A percentile compares a stretch with the other conserved stretches of the same genome.
phyloP scores from a whole-genome alignment of 2,797 vertebrate genomes.

The Myiotriccus ornatus region DNA sequence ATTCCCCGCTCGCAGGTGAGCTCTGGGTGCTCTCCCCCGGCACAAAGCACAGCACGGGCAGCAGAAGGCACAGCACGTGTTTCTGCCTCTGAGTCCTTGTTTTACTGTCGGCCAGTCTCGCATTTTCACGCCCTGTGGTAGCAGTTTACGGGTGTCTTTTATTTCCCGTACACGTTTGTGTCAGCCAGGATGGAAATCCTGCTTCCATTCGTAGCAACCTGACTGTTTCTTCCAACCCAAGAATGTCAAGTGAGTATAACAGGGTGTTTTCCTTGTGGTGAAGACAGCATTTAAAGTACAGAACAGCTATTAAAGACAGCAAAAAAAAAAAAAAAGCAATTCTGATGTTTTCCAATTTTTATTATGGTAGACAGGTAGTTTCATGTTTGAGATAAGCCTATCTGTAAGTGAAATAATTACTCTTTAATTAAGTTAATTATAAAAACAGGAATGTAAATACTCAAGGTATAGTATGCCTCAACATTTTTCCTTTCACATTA shows the following conservation, averaged over 20 bases:
- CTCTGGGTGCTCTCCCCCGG: neutral
- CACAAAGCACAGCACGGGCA: neutral
- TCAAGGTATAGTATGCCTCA: slow-evolving; percentile 65
- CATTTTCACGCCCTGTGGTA: neutral
- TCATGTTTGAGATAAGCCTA: slow-evolving; percentile 76
- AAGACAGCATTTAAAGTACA: slow-evolving; percentile 60
- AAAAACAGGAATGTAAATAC: slow-evolving; percentile 80
- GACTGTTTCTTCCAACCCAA: neutral
- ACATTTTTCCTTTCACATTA: slow-evolving; percentile 63
- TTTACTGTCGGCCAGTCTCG: neutral
- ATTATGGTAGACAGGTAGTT: slow-evolving; percentile 76
- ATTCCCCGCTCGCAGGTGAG: neutral
- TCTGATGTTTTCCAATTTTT: slow-evolving; percentile 70
- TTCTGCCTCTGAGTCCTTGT: neutral
- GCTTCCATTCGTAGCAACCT: neutral
- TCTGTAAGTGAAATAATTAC: slow-evolving; percentile 76
- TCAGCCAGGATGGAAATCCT: neutral
- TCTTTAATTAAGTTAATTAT: slow-evolving; percentile 81
- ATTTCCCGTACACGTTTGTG: neutral
- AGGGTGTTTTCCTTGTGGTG: slow-evolving; percentile 62
- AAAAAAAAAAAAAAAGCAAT: slow-evolving; percentile 41
- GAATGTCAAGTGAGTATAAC: slow-evolving; percentile 32
- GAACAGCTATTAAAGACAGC: slow-evolving; percentile 62
- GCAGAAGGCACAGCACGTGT: neutral
- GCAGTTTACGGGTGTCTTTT: neutral